A percentile compares a stretch with the other conserved stretches of the same genome.
Evolutionary conservation across 2,797 vertebrate genomes (phyloP).

Genomic region (Acanthopagrus latus): DNA sequence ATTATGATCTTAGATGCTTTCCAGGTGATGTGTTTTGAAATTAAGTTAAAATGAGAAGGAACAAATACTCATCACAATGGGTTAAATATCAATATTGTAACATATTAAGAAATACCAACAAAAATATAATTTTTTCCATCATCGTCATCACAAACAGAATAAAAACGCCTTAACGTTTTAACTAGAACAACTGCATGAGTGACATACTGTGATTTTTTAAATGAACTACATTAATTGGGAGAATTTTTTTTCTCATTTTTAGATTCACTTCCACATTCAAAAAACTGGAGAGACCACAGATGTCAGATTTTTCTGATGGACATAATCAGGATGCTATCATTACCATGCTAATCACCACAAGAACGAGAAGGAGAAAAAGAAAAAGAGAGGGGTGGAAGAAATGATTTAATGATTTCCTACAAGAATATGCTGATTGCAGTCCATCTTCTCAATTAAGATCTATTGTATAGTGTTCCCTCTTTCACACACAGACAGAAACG

Average conservation of each 20-base stretch:
- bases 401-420: slow-evolving; percentile 84
- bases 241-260: slow-evolving; percentile 22
- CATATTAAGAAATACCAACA: neutral
- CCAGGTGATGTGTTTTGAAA: neutral
- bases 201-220: slow-evolving; percentile 22
- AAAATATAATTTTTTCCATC: neutral
- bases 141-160: neutral
- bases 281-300: slow-evolving; percentile 68
- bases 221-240: slow-evolving; percentile 28
- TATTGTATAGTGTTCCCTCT: slow-evolving; percentile 78
- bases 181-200: slow-evolving; percentile 16
- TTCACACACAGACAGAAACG: slow-evolving; percentile 58
- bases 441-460: slow-evolving; percentile 85
- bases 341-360: slow-evolving; percentile 77
- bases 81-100: neutral
- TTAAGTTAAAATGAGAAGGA: neutral
- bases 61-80: neutral
- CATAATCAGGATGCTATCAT: slow-evolving; percentile 80
- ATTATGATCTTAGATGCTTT: neutral
- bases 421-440: slow-evolving; percentile 84
- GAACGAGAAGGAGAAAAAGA: slow-evolving; percentile 60
- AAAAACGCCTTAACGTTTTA: slow-evolving; percentile 9
- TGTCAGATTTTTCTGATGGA: slow-evolving; percentile 78
- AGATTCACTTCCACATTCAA: slow-evolving; percentile 52
- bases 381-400: slow-evolving; percentile 72